Percentiles rank a stretch among this genome's conserved stretches.
Conservation (phyloP, 2,113 vertebrate genomes). For the Eclectus roratus region DNA sequence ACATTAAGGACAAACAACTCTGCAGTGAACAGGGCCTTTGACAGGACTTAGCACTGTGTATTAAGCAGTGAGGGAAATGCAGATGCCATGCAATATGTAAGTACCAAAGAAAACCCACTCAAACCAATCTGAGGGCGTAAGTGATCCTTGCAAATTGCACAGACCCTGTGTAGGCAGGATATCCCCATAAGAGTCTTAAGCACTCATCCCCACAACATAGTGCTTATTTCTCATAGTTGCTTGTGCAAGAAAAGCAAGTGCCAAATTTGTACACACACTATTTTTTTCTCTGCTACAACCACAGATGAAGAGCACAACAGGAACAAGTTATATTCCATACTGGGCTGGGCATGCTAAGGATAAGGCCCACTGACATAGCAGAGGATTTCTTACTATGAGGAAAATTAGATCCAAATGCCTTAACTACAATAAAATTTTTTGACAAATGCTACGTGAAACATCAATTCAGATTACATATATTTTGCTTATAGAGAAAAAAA, state of each 20-base stretch:
- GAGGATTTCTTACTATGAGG: constrained; percentile 15
- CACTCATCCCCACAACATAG: background rate
- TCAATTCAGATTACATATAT: constrained; percentile 37
- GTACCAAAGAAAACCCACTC: constrained; percentile 38
- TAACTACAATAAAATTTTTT: constrained; percentile 11
- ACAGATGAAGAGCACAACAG: constrained; percentile 20
- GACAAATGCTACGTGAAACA: constrained; percentile 46
- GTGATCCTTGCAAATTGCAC: constrained; percentile 28
- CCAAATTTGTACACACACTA: background rate
- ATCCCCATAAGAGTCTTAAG: constrained; percentile 22
- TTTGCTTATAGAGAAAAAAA: constrained; percentile 49
- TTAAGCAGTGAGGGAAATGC: constrained; percentile 23
- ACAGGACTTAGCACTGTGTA: constrained; percentile 25
- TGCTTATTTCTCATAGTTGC: constrained; percentile 34
- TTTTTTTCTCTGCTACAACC: background rate
- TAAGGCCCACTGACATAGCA: constrained; percentile 30
- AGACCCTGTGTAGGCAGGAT: constrained; percentile 27
- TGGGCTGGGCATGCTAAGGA: constrained; percentile 14
- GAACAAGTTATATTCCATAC: background rate
- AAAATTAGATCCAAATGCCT: constrained; percentile 46
- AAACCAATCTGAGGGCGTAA: background rate
- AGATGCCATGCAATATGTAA: background rate
- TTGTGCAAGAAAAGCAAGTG: constrained; percentile 54
- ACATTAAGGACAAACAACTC: background rate
- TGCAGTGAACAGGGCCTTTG: constrained; percentile 6